Conservation (phyloP, 1,140 invertebrate genomes). For the Nasonia giraulti region DNA sequence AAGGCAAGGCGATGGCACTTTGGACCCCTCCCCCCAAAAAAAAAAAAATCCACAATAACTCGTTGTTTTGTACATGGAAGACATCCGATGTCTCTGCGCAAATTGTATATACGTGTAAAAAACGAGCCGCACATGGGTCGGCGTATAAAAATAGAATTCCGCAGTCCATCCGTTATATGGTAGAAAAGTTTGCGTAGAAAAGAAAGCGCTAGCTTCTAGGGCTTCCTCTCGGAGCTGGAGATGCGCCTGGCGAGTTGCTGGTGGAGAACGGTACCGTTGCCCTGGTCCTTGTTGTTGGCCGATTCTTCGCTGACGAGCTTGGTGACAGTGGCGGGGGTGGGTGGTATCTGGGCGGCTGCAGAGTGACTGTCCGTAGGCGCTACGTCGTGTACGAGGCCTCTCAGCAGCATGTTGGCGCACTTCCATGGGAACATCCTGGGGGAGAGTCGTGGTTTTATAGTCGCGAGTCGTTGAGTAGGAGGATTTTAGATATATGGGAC, state of each 20-base stretch:
- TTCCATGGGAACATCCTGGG: constrained; percentile 81
- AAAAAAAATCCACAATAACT: not conserved
- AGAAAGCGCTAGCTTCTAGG: constrained; percentile 55
- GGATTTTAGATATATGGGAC: not conserved
- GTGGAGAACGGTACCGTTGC: constrained; percentile 60
- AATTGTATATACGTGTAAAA: not conserved
- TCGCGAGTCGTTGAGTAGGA: not conserved
- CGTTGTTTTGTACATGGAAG: not conserved
- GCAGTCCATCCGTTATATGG: not conserved
- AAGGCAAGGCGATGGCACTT: constrained; percentile 51
- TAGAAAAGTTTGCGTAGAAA: not conserved
- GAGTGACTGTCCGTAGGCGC: constrained; percentile 69
- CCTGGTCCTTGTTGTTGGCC: constrained; percentile 50
- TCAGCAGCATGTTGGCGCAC: constrained; percentile 78
- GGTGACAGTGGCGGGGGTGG: not conserved
- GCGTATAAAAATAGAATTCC: not conserved
- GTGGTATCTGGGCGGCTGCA: rapidly evolving
- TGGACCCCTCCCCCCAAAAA: constrained; percentile 24
- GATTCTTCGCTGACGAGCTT: constrained; percentile 18
- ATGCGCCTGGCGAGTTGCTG: constrained; percentile 69
- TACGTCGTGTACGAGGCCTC: constrained; percentile 79
- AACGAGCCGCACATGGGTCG: not conserved
- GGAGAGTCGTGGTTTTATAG: not conserved
- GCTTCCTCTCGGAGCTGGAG: constrained; percentile 71
- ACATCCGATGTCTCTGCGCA: not conserved